phyloP scores from a whole-genome alignment of 1,140 invertebrate species.

The Magallana ariakensis region DNA sequence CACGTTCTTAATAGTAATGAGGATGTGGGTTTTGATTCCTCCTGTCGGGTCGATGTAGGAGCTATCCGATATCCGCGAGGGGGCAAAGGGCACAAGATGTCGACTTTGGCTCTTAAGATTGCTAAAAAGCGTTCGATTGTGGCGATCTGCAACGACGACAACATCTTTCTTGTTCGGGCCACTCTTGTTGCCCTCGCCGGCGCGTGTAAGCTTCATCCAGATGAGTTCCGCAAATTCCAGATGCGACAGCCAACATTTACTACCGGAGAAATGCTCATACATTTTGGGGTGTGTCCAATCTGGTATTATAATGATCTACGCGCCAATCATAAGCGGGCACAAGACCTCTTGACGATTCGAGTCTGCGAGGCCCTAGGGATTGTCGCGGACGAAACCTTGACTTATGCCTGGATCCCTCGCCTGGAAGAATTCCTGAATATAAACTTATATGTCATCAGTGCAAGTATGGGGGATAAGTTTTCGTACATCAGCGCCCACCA shows the following conservation, averaged over 20 bases:
- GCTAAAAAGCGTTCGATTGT: slow-evolving; percentile 28
- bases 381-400: not conserved
- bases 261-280: not conserved
- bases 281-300: not conserved
- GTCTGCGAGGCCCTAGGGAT: slow-evolving; percentile 13
- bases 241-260: not conserved
- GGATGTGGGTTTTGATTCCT: not conserved
- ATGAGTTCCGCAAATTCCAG: not conserved
- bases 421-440: slow-evolving; percentile 45
- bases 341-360: slow-evolving; percentile 6
- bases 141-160: not conserved
- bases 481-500: slow-evolving; percentile 5
- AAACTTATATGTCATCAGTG: slow-evolving; percentile 42
- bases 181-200: not conserved
- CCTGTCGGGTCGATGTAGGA: not conserved
- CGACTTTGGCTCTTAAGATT: not conserved
- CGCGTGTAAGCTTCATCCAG: not conserved
- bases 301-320: slow-evolving; percentile 1
- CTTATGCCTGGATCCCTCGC: not conserved
- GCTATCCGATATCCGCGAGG: slow-evolving; percentile 14
- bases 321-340: not conserved
- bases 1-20: slow-evolving; percentile 1
- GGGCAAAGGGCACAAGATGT: not conserved
- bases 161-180: slow-evolving; percentile 37
- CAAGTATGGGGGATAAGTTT: slow-evolving; percentile 42